Evolutionary conservation across 1,140 invertebrate genomes (phyloP), one percentile per base, ranked within the genome.

Genomic region (Elymnias hypermnestra): DNA sequence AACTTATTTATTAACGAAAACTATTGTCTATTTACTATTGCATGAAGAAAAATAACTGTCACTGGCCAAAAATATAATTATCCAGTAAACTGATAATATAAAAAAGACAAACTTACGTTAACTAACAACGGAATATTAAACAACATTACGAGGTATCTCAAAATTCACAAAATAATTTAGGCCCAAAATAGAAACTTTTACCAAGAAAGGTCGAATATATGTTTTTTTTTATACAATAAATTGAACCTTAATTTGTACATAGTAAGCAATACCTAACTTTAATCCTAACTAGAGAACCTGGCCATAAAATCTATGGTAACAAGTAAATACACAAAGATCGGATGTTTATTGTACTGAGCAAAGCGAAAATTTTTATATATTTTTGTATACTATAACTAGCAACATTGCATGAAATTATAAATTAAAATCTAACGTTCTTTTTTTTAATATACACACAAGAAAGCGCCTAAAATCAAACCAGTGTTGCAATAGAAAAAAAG

Each of bases 251-350:
- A 54, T 64, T 69, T 78, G 63, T 77, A 75, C 72, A 76, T 22
- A 31, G 46, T 68, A 76, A 79, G 69, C 69, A 61, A 53, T 73
- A 71, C 53, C 60, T 60, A 70, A 68, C 53, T 55, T 67, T 63
- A 68, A 53, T 55, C 53, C 67, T 81, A 81, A 50, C 65, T 81
- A 76, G 43, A 76, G 66, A 78, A 83, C 68, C 72, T 84, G 75
- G 74, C 77, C 81, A 68, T 79, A 79, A 71, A 57, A 52, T 68
- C 73, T 82, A 81, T 83, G 79, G 79, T 79, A 83, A 83, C 79
- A 69, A 72, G 74, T 66, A 74, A 51, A 74, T 60, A 68, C 67
- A 72, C 53, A 63, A 55, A 66, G 40, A 58, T 68, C 46, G 49
- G 64, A 60, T 49, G 46, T 49, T 41, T 53, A 65, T 57, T 68